phyloP scores from a whole-genome alignment of 1,140 invertebrate species.

The Drosophila kanapiae region DNA sequence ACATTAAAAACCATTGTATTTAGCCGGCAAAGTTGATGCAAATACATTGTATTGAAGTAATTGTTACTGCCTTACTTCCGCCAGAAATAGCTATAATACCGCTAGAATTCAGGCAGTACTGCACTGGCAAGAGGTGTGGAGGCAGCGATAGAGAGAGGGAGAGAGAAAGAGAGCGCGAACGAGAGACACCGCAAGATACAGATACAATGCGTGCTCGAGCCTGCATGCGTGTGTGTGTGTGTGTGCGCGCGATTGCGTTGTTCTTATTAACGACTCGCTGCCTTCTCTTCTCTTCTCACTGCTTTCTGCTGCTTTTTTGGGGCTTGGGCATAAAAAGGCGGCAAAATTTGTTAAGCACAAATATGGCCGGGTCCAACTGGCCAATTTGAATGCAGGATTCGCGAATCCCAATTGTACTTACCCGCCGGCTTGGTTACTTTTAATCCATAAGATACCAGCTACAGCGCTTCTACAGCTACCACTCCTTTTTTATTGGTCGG shows the following conservation, averaged over 20 bases:
- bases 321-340: slow-evolving; percentile 70
- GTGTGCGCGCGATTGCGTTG: slow-evolving; percentile 64
- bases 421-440: slow-evolving; percentile 20
- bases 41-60: background rate
- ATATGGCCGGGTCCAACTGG: slow-evolving; percentile 40
- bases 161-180: slow-evolving; percentile 23
- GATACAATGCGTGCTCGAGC: slow-evolving; percentile 42
- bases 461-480: slow-evolving; percentile 30
- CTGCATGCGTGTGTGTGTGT: slow-evolving; percentile 28
- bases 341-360: slow-evolving; percentile 63
- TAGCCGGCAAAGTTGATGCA: background rate
- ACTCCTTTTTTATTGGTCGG: slow-evolving; percentile 44
- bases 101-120: background rate
- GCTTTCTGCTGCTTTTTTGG: slow-evolving; percentile 47
- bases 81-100: background rate
- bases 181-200: slow-evolving; percentile 51
- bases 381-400: slow-evolving; percentile 16
- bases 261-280: slow-evolving; percentile 72
- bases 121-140: slow-evolving; percentile 38
- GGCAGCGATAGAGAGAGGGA: slow-evolving; percentile 27
- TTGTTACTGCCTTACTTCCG: background rate
- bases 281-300: slow-evolving; percentile 23
- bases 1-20: background rate
- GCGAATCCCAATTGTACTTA: slow-evolving; percentile 23
- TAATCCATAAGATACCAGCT: slow-evolving; percentile 24